Percentiles rank a stretch among this genome's conserved stretches.
Evolutionary conservation across 2,888 invertebrate species (phyloP).

Genomic region (Drosophila longiperda): DNA sequence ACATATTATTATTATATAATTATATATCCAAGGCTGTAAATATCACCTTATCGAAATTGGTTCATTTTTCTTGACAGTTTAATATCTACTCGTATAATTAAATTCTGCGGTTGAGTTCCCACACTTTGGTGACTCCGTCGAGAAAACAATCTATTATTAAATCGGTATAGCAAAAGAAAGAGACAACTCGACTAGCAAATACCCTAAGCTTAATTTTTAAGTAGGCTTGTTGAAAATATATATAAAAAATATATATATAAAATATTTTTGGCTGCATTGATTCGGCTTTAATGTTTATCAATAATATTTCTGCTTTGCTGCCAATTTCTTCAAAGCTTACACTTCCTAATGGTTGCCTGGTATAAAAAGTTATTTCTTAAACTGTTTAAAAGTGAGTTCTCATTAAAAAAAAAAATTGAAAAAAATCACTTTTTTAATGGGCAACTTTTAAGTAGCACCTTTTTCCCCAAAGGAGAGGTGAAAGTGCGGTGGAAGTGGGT

Average conservation of each 20-base stretch:
- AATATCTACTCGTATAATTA: background rate
- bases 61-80: background rate
- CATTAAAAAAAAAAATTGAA: background rate
- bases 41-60: background rate
- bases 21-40: background rate
- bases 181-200: background rate
- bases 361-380: conserved; percentile 1
- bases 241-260: no score
- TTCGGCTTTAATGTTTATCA: background rate
- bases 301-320: background rate
- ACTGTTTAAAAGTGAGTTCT: conserved; percentile 2
- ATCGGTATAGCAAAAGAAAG: background rate
- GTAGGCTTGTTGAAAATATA: no score
- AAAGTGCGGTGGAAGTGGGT: background rate
- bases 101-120: background rate
- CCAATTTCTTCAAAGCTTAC: background rate
- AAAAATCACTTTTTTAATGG: background rate
- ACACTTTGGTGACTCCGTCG: background rate
- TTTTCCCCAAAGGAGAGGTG: background rate
- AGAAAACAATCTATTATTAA: background rate
- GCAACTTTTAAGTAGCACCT: background rate
- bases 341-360: background rate
- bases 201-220: background rate
- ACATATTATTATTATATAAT: background rate
- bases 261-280: no score